Percentiles rank a stretch among this genome's conserved stretches.
phyloP scores from a whole-genome alignment of 2,113 vertebrate species.

The Dasyurus viverrinus region DNA sequence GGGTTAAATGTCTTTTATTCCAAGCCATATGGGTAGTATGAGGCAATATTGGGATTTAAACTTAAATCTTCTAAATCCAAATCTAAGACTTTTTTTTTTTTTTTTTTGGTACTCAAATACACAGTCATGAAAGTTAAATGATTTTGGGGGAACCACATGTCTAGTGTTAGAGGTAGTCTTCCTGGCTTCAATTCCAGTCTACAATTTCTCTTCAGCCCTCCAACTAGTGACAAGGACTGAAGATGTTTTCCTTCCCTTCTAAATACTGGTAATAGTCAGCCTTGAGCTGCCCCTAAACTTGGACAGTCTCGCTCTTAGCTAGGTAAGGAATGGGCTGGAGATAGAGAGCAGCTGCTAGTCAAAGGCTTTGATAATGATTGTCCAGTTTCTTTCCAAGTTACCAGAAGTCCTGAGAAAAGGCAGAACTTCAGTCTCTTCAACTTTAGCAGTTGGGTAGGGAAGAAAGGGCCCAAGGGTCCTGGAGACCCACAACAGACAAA shows the following conservation, averaged over 20 bases:
- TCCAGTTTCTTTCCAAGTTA: neutral
- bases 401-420: neutral
- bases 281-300: neutral
- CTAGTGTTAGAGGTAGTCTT: neutral
- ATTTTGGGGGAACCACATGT: neutral
- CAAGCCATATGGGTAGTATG: neutral
- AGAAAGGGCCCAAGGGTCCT: neutral
- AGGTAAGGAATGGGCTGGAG: neutral
- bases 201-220: neutral
- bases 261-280: too few species aligned
- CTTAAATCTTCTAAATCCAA: neutral
- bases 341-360: neutral
- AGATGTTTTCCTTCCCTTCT: neutral
- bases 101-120: neutral
- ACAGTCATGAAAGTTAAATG: neutral
- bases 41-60: neutral
- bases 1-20: neutral
- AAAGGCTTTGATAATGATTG: neutral
- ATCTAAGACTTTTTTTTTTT: neutral
- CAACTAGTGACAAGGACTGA: neutral
- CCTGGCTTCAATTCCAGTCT: neutral
- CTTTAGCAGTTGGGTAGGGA: neutral
- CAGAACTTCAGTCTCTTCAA: neutral
- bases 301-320: neutral
- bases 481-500: neutral